Base-by-base conservation (phyloP, 2,888 invertebrate species). In the Nesidiocoris tenuis region DNA sequence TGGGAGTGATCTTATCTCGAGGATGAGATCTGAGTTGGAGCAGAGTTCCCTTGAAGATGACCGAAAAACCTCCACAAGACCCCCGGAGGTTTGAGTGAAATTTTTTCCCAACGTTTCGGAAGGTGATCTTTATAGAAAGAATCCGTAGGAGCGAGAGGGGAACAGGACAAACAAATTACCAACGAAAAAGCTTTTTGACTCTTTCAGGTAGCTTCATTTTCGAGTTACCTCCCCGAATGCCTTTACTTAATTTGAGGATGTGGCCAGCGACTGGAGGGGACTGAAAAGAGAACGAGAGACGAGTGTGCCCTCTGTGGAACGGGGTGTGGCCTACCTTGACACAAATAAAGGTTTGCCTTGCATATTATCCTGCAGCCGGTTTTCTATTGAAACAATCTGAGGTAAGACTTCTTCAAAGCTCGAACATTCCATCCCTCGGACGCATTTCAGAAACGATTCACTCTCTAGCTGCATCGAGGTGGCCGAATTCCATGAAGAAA, bases 161-260 rank as follows among this genome's bases (percentile, higher is more conserved):
- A 67, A 55, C 39, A 67, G 67, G 67, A 67, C 67, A 67, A 67
- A 67, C 67, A 67, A 67, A 67, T 67, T 67, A 67, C 67, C 67
- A 22, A 55, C 67, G 21, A 67, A 65, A 56, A 67, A 55, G 67
- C 19, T 56, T 39, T 39, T 67, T 67, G 39, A 54, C 55, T 67
- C 21, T 22, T 16, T 17, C 67, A 67, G 67, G 67, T 67, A 67
- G 67, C 54, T 67, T 24, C 59, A 59, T 59, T 59, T 59, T 59
- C 25, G 67, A 67, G 55, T 21, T 56, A 54, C 67, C 39, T 65
- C 39, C 39, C 2, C 39, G 19, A 39, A 63, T 23, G 22, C 65
- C 18, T 18, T 18, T 9, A 39, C 39, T 39, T 39, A 65, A 24
- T 39, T 65, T 65, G 18, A 19, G 67, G 55, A 67, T 56, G 67